Conservation (phyloP, 2,113 vertebrate genomes). For the Anhinga anhinga region DNA sequence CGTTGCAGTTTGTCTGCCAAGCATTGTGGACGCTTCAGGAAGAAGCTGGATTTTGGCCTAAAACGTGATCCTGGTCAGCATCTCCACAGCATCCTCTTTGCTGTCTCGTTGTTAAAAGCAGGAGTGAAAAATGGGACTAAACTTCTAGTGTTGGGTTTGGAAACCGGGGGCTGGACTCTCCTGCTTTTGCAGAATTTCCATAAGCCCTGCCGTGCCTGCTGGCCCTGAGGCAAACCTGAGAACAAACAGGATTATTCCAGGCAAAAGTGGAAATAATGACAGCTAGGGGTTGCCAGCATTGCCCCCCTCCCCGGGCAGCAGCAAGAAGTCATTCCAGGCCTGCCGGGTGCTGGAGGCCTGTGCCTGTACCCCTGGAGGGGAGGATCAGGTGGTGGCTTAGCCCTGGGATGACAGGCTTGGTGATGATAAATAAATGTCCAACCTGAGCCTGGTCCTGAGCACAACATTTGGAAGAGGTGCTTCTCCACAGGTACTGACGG, state of each 20-base stretch:
- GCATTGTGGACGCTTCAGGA: rapidly evolving
- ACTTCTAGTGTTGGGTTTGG: background rate
- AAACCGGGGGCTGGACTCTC: background rate
- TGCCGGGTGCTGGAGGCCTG: background rate
- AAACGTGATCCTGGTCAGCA: background rate
- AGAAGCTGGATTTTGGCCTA: background rate
- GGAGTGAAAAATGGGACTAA: background rate
- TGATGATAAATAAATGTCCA: background rate
- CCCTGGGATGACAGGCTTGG: too few species aligned
- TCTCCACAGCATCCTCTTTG: background rate
- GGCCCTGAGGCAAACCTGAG: background rate
- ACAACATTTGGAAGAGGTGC: background rate
- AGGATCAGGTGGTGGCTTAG: background rate
- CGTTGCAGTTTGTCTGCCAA: rapidly evolving
- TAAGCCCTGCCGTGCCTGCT: background rate
- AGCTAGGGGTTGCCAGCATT: background rate
- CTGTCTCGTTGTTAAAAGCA: background rate
- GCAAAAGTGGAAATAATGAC: background rate
- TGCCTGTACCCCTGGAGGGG: background rate
- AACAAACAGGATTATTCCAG: background rate
- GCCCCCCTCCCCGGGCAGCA: background rate
- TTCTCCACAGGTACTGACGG: background rate
- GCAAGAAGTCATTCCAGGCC: background rate
- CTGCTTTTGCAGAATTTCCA: background rate
- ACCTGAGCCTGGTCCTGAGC: background rate